phyloP scores from a whole-genome alignment of 2,113 vertebrate species.

The Onychostruthus taczanowskii region DNA sequence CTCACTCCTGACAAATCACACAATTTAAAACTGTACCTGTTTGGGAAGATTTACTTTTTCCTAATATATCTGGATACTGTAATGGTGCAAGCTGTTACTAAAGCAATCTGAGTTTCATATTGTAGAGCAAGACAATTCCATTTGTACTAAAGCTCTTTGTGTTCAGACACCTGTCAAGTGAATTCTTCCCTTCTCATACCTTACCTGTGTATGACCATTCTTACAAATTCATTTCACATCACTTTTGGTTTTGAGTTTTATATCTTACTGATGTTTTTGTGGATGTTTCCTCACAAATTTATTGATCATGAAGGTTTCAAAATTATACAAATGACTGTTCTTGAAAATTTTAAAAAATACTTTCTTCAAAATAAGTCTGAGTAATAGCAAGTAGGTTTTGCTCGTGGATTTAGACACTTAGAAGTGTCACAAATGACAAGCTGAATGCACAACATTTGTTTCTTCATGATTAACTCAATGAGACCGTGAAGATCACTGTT shows the following conservation, averaged over 20 bases:
- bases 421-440: not conserved
- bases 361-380: not conserved
- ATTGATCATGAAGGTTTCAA: not conserved
- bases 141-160: not conserved
- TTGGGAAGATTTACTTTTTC: not conserved
- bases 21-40: not conserved
- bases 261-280: not conserved
- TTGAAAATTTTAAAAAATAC: not conserved
- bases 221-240: not conserved
- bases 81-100: not conserved
- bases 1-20: not conserved
- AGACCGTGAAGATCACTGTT: not conserved
- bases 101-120: not conserved
- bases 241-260: not conserved
- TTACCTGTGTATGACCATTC: not conserved
- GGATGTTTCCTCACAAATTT: not conserved
- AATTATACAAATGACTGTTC: accelerated
- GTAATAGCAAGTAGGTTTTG: not conserved
- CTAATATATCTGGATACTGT: not conserved
- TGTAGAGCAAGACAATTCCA: not conserved
- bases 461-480: not conserved
- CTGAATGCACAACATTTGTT: not conserved
- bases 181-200: not conserved
- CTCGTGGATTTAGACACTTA: not conserved
- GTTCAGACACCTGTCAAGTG: not conserved